Percentiles rank a stretch among this genome's conserved stretches.
These are phyloP conservation scores for Autographa pulchrina DNA, from an alignment of 2,888 invertebrate genomes.

Conservation along the genomic window DNA sequence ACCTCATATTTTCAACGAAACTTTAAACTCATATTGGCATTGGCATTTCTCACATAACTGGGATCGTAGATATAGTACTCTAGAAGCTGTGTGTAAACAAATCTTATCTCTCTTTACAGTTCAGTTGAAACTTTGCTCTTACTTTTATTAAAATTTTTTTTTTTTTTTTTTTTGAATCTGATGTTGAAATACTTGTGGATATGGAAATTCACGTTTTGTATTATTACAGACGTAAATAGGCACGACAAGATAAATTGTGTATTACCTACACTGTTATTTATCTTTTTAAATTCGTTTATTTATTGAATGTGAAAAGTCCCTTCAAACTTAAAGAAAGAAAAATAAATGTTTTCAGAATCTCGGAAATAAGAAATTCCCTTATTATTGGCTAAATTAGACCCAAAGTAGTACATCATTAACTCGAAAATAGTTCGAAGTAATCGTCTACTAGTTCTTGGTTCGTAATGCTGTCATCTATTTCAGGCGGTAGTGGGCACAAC, in stretches of 20 bases:
- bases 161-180: not conserved
- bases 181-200: not conserved
- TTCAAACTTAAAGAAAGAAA: too few relatives aligned
- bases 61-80: slow-evolving; percentile 7
- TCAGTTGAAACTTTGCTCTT: slow-evolving; percentile 1
- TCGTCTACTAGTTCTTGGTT: not conserved
- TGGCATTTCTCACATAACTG: slow-evolving; percentile 5
- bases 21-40: slow-evolving; percentile 8
- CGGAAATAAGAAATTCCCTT: not conserved
- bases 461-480: slow-evolving; percentile 8
- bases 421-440: not conserved
- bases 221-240: too few relatives aligned
- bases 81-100: not conserved
- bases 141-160: not conserved
- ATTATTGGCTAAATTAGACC: not conserved
- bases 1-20: slow-evolving; percentile 24
- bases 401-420: not conserved
- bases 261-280: too few relatives aligned
- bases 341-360: too few relatives aligned
- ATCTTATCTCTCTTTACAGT: slow-evolving; percentile 1
- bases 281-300: too few relatives aligned
- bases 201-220: too few relatives aligned
- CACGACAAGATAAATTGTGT: too few relatives aligned
- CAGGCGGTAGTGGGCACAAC: slow-evolving; percentile 12
- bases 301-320: too few relatives aligned